Evolutionary conservation across 2,888 invertebrate species (phyloP).

Genomic region (Lycophotia porphyrea): DNA sequence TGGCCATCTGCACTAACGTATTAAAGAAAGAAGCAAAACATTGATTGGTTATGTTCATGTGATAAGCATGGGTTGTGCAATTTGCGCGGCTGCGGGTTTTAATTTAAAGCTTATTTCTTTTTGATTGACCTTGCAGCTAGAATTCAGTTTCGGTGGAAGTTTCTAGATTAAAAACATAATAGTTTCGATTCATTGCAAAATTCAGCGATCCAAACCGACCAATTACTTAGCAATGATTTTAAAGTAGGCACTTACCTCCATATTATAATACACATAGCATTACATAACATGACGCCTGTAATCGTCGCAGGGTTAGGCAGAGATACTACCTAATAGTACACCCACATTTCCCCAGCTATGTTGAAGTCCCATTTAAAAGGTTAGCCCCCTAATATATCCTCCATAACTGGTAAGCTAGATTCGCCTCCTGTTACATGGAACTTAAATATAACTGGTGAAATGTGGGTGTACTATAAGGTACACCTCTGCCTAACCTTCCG

Average conservation of each 20-base stretch:
- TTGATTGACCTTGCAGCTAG: constrained; percentile 22
- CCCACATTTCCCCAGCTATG: background rate
- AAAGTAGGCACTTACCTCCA: background rate
- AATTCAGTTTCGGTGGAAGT: constrained; percentile 2
- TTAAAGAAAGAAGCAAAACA: constrained; percentile 32
- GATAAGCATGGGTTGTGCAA: constrained; percentile 48
- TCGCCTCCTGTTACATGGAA: too few species aligned
- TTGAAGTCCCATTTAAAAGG: too few species aligned
- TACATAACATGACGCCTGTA: background rate
- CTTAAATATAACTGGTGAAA: too few species aligned
- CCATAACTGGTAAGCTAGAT: too few species aligned
- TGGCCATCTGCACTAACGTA: too few species aligned
- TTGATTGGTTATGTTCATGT: constrained; percentile 49
- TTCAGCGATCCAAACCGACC: background rate
- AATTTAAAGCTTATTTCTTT: constrained; percentile 24
- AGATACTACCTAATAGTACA: background rate
- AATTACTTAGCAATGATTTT: background rate
- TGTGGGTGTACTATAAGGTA: too few species aligned
- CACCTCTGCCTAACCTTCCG: too few species aligned
- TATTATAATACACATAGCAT: background rate
- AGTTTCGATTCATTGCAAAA: background rate
- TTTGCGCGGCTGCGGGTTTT: constrained; percentile 21
- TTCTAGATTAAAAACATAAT: constrained; percentile 12
- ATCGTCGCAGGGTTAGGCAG: background rate
- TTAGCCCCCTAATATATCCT: too few species aligned